phyloP scores from a whole-genome alignment of 1,140 invertebrate genomes.

The Grapholita molesta region DNA sequence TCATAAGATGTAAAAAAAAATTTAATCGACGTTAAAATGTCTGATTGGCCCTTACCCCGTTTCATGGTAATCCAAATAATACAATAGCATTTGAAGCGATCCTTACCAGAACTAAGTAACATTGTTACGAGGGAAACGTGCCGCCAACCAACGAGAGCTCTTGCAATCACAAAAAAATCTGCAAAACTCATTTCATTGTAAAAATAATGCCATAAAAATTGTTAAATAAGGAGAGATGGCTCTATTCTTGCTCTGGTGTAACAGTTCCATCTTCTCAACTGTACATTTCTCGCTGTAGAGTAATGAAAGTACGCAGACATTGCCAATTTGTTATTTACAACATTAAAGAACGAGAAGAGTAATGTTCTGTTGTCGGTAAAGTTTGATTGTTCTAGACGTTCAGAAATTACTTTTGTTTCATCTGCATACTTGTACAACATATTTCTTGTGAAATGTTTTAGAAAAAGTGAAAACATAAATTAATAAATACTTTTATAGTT shows the following conservation, averaged over 20 bases:
- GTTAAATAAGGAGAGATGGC: slow-evolving; percentile 57
- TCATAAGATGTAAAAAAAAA: too few species aligned
- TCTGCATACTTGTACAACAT: neutral
- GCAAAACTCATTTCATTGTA: slow-evolving; percentile 51
- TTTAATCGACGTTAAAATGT: too few species aligned
- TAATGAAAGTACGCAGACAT: slow-evolving; percentile 19
- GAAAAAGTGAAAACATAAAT: too few species aligned
- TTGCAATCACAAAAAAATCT: slow-evolving; percentile 29
- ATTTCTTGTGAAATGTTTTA: neutral
- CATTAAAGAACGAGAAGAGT: neutral
- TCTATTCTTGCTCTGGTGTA: slow-evolving; percentile 50
- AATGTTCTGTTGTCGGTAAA: neutral
- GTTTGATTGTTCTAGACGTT: neutral
- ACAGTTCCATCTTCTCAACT: slow-evolving; percentile 54
- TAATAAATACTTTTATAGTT: too few species aligned
- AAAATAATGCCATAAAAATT: slow-evolving; percentile 62
- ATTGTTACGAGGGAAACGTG: neutral
- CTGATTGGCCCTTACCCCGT: too few species aligned
- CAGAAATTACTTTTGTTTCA: neutral
- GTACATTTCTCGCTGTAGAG: slow-evolving; percentile 43
- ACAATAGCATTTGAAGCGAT: neutral
- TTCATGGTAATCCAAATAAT: neutral
- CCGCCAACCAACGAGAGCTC: neutral
- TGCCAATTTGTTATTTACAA: neutral
- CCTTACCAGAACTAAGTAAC: neutral